These are phyloP conservation scores for silkworm (Bombyx mori) DNA, from an alignment of 1,140 invertebrate genomes.

Conservation along the genomic window DNA sequence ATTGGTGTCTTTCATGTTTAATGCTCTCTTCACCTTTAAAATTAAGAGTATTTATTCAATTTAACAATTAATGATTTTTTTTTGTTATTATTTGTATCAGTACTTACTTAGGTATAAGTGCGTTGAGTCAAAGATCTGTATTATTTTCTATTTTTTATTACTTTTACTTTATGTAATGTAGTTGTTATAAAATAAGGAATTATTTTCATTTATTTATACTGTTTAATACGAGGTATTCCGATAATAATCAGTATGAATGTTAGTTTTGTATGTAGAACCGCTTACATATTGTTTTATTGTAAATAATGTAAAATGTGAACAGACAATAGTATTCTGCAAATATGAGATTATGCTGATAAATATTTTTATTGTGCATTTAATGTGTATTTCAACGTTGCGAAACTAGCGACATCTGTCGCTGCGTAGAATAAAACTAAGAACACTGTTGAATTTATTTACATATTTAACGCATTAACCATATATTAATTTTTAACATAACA, in stretches of 20 bases:
- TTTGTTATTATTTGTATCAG: conserved; percentile 47
- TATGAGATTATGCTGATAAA: conserved; percentile 29
- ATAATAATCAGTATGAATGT: conserved; percentile 47
- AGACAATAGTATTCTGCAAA: conserved; percentile 67
- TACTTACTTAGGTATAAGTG: conserved; percentile 60
- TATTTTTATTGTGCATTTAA: no score
- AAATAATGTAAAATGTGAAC: conserved; percentile 57
- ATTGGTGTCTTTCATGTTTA: conserved; percentile 6
- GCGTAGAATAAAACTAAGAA: conserved; percentile 14
- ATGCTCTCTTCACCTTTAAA: conserved; percentile 50
- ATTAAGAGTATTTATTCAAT: conserved; percentile 64
- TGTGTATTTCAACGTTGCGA: background rate
- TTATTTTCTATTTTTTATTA: conserved; percentile 70
- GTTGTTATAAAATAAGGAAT: conserved; percentile 42
- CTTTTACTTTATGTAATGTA: conserved; percentile 61
- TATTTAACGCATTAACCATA: background rate
- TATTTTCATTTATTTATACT: conserved; percentile 65
- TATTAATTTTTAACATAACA: conserved; percentile 10
- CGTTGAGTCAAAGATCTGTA: conserved; percentile 70
- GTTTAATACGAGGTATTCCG: conserved; percentile 68
- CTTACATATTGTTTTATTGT: conserved; percentile 47
- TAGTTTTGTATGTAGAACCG: conserved; percentile 43
- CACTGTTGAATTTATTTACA: no score
- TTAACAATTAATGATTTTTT: conserved; percentile 47
- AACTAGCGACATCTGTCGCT: conserved; percentile 34